phyloP scores from a whole-genome alignment of 1,140 invertebrate genomes.

The Elysia chlorotica region DNA sequence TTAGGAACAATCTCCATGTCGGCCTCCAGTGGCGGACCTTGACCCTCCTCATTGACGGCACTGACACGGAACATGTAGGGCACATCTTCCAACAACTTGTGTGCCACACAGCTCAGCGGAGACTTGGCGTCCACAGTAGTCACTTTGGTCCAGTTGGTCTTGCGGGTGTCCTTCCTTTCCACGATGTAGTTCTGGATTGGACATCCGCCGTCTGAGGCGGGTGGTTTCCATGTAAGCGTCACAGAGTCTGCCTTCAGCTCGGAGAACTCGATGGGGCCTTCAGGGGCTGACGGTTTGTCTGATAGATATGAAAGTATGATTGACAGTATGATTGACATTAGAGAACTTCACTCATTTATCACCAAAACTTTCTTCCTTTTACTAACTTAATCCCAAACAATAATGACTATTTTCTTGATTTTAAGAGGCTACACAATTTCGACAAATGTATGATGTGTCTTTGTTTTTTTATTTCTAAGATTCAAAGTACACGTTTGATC shows the following conservation, averaged over 20 bases:
- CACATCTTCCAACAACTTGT: slow-evolving; percentile 69
- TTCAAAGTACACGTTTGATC: too few relatives aligned
- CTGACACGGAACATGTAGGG: slow-evolving; percentile 96
- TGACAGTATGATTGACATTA: not conserved
- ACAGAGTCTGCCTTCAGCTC: slow-evolving; percentile 93
- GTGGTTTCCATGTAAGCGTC: slow-evolving; percentile 84
- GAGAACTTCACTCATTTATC: too few relatives aligned
- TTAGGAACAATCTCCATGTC: slow-evolving; percentile 66
- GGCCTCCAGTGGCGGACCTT: slow-evolving; percentile 82
- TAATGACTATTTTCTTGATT: too few relatives aligned
- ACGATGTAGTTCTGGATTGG: slow-evolving; percentile 90
- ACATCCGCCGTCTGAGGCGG: slow-evolving; percentile 86
- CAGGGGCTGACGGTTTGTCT: slow-evolving; percentile 44
- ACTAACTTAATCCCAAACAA: too few relatives aligned
- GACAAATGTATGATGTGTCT: too few relatives aligned
- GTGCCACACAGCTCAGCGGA: slow-evolving; percentile 36
- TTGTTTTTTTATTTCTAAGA: too few relatives aligned
- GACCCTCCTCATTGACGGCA: slow-evolving; percentile 95
- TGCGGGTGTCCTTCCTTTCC: slow-evolving; percentile 73
- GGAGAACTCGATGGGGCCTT: slow-evolving; percentile 73
- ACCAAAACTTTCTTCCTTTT: too few relatives aligned
- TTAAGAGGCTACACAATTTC: too few relatives aligned
- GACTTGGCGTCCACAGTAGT: slow-evolving; percentile 68
- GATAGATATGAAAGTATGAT: slow-evolving; percentile 8
- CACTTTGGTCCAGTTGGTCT: slow-evolving; percentile 66